Evolutionary conservation across 2,888 invertebrate genomes (phyloP), one percentile per base, ranked within the genome.

Genomic region (Harpalus rubripes): DNA sequence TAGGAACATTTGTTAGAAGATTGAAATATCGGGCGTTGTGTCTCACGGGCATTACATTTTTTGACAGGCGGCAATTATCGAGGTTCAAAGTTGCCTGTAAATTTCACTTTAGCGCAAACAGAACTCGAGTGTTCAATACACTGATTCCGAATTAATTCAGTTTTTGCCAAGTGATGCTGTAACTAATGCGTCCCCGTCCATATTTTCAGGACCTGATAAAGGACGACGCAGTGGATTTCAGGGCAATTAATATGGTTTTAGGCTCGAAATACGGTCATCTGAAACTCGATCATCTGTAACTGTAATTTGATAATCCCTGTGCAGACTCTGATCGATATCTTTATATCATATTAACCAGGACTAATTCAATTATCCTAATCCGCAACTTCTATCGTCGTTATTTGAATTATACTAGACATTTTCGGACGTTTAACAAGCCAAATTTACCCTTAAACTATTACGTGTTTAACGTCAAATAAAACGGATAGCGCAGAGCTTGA

Each of bases 271-370:
- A 74, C 74, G 74, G 74, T 74, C 74, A 74, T 74, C 74, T 18
- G 74, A 52, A 74, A 74, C 56, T 74, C 74, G 74, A 74, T 74
- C 74, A 74, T 74, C 74, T 74, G 74, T 74, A 74, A 74, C 74
- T 74, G 74, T 74, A 74, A 74, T 74, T 74, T 74, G 74, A 74
- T 74, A 74, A 74, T 74, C 74, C 74, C 74, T 68, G 22, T 56
- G 74, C 74, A 52, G 18, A 8, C n/a, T 22, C 74, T 74, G 52
- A 74, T 74, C 74, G 52, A 74, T 74, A 52, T 74, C 74, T 56
- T 74, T 74, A 74, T 56, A 74, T 74, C 74, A 74, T 74, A 74
- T 74, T 74, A 74, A 12, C 74, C 56, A 41, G 6, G 56, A 18
- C 56, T 74, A 74, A 74, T 74, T 74, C 74, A 74, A 22, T 74